Evolutionary conservation across 2,113 vertebrate species (phyloP), one percentile per base, ranked within the genome.

Genomic region (Salvelinus namaycush): DNA sequence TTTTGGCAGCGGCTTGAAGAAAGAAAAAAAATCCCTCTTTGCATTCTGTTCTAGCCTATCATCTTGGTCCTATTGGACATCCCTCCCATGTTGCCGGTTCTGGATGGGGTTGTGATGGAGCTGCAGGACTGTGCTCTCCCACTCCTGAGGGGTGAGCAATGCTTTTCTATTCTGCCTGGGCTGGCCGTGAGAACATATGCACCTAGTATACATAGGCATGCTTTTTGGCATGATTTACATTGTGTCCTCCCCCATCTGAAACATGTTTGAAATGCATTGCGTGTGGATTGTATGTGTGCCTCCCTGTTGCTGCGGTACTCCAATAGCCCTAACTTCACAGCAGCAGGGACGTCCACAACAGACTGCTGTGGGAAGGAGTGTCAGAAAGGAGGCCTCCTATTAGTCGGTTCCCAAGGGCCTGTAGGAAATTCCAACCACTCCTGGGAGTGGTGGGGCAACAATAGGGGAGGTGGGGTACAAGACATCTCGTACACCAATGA

Each of bases 51-150:
- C 27, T 84, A 99, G 97, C 95, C 96, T 29, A 94, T 99, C 86
- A 75, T 94, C 87, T 91, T 99, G 83, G 87, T 97, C 74, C 93
- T 99, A 29, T 88, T 99, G 93, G 97, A 99, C 86, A 98, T 99
- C 89, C 94, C 97, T 26, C 97, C 97, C 62, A 99, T 98, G 97
- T 93, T 98, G 94, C 93, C 95, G 0, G 98, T 99, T 1, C 79
- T 99, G 78, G 95, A 97, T 0, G 98, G 98, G 0, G 96, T 99
- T 4, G 93, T 99, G 81, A 99, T 99, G 98, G 98, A 99, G 91
- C 94, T 99, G 81, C 97, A 98, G 91, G 97, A 99, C 87, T 98
- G 97, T 75, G 96, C 97, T 79, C 94, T 98, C 66, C 97, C 97
- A 0, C 94, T 98, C 68, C 92, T 99, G 80, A 95, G 88, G 93